These are phyloP conservation scores for Drosophila suzukii DNA, from an alignment of 1,140 invertebrate genomes.

Conservation along the genomic window DNA sequence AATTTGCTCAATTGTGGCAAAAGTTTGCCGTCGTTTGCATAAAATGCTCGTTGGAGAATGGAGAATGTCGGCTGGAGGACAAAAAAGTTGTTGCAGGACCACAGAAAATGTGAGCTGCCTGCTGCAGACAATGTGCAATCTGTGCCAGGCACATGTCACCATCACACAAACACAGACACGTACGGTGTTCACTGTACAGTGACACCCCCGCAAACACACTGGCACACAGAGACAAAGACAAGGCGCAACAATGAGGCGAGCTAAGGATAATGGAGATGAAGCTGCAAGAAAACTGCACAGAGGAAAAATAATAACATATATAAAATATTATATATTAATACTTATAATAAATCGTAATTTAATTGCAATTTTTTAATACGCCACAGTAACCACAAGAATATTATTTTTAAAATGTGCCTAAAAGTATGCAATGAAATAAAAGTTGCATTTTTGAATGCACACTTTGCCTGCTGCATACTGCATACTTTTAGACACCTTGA, in stretches of 20 bases:
- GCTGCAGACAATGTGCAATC: slow-evolving; percentile 74
- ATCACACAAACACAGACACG: slow-evolving; percentile 18
- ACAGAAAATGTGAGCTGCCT: slow-evolving; percentile 60
- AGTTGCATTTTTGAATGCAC: too few relatives aligned
- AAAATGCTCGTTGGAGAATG: slow-evolving; percentile 45
- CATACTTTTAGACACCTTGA: too few relatives aligned
- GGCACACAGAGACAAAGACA: slow-evolving; percentile 28
- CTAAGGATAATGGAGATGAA: slow-evolving; percentile 17
- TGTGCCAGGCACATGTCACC: slow-evolving; percentile 76
- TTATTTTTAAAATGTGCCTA: too few relatives aligned
- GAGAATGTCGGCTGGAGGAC: slow-evolving; percentile 7
- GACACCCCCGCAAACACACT: slow-evolving; percentile 29
- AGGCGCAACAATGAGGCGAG: slow-evolving; percentile 50
- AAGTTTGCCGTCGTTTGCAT: slow-evolving; percentile 62
- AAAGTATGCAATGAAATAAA: too few relatives aligned
- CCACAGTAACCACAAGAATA: too few relatives aligned
- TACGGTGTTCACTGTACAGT: not conserved
- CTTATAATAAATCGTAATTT: too few relatives aligned
- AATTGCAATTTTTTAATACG: too few relatives aligned
- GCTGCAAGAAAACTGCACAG: slow-evolving; percentile 45
- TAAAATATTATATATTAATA: too few relatives aligned
- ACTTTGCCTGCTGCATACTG: too few relatives aligned
- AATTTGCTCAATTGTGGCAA: slow-evolving; percentile 76
- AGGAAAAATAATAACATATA: not conserved
- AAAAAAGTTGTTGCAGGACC: slow-evolving; percentile 34